Percentiles rank a stretch among this genome's conserved stretches.
Evolutionary conservation across 2,888 invertebrate species (phyloP).

Genomic region (Bembecia ichneumoniformis): DNA sequence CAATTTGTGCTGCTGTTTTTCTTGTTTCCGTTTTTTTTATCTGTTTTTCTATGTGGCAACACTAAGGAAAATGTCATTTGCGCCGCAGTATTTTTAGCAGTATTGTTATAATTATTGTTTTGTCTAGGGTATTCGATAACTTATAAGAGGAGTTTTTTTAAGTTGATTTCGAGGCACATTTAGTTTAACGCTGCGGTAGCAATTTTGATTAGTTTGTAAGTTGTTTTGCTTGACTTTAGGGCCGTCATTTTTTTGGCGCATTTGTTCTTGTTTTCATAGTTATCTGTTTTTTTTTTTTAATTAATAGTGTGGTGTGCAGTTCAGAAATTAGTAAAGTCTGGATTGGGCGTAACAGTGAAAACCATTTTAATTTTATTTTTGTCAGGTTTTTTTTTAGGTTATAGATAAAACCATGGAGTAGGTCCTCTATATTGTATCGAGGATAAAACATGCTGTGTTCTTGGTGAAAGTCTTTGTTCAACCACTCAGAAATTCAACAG

Average conservation of each 20-base stretch:
- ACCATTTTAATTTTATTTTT: constrained; percentile 22
- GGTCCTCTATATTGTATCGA: no score
- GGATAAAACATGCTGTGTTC: no score
- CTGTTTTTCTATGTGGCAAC: constrained; percentile 5
- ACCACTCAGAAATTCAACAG: no score
- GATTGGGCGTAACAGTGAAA: no score
- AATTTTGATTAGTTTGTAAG: constrained; percentile 49
- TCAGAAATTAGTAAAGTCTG: no score
- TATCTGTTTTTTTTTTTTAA: constrained; percentile 31
- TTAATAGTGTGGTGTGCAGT: constrained; percentile 20
- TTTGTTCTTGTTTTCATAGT: constrained; percentile 36
- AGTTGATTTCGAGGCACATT: constrained; percentile 43
- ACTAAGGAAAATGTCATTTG: background rate
- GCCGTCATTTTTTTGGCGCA: constrained; percentile 19
- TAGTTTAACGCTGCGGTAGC: constrained; percentile 38
- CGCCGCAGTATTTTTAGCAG: constrained; percentile 13
- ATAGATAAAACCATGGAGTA: no score
- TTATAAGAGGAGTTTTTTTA: constrained; percentile 42
- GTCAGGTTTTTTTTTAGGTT: no score
- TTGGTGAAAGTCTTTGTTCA: no score
- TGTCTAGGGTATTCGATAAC: constrained; percentile 15
- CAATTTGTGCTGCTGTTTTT: constrained; percentile 2
- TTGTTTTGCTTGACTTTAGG: constrained; percentile 44
- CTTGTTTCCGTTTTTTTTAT: constrained; percentile 18
- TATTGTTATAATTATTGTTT: constrained; percentile 14